phyloP scores from a whole-genome alignment of 2,113 vertebrate species.

The Clarias batrachus region DNA sequence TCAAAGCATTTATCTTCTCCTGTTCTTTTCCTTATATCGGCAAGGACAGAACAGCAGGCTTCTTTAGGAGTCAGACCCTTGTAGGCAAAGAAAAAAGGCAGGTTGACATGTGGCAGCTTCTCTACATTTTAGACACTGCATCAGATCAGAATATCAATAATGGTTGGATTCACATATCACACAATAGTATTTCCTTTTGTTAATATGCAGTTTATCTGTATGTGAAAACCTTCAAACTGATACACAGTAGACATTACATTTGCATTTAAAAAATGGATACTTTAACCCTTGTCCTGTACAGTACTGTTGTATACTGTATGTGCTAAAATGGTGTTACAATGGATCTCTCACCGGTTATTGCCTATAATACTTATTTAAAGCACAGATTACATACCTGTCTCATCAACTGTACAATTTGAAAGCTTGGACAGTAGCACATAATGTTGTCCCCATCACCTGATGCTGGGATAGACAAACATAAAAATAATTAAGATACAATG shows the following conservation, averaged over 20 bases:
- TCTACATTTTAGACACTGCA: background rate
- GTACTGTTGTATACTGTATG: background rate
- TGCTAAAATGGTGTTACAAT: background rate
- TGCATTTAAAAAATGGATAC: background rate
- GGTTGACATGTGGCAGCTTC: background rate
- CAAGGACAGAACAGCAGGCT: constrained; percentile 55
- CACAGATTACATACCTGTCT: constrained; percentile 21
- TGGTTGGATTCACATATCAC: background rate
- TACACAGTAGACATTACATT: background rate
- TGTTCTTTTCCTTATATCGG: constrained; percentile 45
- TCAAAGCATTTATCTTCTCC: constrained; percentile 56
- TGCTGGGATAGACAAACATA: constrained; percentile 43
- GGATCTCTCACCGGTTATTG: background rate
- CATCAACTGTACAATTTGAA: constrained; percentile 18
- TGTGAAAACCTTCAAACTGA: background rate
- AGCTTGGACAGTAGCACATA: constrained; percentile 32
- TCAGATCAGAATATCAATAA: background rate
- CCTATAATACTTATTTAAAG: background rate
- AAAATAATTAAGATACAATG: constrained; percentile 1
- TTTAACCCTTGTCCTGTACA: background rate
- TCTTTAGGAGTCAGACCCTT: constrained; percentile 52
- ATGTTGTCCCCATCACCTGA: constrained; percentile 62
- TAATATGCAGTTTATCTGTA: background rate
- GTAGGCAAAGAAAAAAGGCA: constrained; percentile 27
- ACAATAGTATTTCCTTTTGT: no score